Evolutionary conservation across 1,140 invertebrate genomes (phyloP).

Genomic region (Bicyclus anynana): DNA sequence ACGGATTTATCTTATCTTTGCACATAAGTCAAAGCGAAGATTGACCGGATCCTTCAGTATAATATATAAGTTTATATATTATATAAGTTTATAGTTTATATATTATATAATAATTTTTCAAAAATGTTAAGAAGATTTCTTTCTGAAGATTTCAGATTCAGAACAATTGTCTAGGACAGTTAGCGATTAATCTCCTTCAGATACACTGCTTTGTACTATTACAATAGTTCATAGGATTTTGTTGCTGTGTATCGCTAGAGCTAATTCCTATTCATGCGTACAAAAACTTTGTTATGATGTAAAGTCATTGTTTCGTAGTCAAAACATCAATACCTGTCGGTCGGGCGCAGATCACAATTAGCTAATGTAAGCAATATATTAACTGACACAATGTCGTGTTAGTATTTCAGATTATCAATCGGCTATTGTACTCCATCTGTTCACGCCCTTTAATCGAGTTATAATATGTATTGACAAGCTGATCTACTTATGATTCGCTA

Average conservation of each 20-base stretch:
- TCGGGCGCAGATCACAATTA: conserved; percentile 13
- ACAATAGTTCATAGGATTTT: too few relatives aligned
- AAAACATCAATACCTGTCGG: conserved; percentile 13
- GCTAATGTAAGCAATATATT: conserved; percentile 22
- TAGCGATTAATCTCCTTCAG: too few relatives aligned
- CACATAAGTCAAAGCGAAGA: too few relatives aligned
- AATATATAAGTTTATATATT: too few relatives aligned
- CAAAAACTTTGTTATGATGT: neutral
- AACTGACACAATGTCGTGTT: conserved; percentile 20
- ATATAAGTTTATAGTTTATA: too few relatives aligned
- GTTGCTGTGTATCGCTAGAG: neutral
- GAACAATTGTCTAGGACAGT: too few relatives aligned
- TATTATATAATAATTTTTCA: too few relatives aligned
- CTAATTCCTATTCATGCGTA: neutral
- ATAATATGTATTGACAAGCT: conserved; percentile 12
- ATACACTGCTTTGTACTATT: too few relatives aligned
- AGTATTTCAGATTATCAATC: conserved; percentile 20
- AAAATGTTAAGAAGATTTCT: too few relatives aligned
- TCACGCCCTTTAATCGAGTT: conserved; percentile 20
- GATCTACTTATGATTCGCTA: conserved; percentile 4
- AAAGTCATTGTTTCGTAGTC: conserved; percentile 1
- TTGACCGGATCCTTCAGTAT: too few relatives aligned
- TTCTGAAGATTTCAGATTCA: too few relatives aligned
- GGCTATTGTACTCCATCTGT: conserved; percentile 20
- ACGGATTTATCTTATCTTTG: too few relatives aligned